Conservation (phyloP, 2,888 invertebrate species). For the Apodemia zela region DNA sequence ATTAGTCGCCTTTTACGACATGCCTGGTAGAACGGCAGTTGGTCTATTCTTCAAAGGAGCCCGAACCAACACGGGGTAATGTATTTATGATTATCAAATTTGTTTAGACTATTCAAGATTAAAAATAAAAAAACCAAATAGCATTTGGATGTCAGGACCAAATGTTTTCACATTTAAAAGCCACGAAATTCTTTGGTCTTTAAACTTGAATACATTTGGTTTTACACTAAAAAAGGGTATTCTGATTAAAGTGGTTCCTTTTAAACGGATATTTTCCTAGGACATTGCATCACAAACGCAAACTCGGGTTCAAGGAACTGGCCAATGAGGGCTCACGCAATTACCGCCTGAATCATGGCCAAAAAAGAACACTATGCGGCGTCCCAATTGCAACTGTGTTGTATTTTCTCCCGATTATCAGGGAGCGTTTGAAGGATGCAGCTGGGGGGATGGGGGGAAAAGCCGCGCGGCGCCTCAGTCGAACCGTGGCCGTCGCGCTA, state of each 20-base stretch:
- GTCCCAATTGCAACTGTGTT: constrained; percentile 70
- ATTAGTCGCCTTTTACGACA: too few species aligned
- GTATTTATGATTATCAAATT: too few species aligned
- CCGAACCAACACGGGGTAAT: too few species aligned
- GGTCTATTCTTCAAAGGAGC: too few species aligned
- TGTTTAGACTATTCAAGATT: background rate
- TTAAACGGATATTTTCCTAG: constrained; percentile 29
- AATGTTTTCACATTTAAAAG: too few species aligned
- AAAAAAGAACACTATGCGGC: constrained; percentile 69
- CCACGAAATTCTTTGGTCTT: background rate
- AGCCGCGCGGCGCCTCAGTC: constrained; percentile 61
- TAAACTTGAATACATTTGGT: constrained; percentile 8
- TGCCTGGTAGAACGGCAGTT: too few species aligned
- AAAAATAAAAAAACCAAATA: background rate
- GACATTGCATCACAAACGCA: constrained; percentile 37
- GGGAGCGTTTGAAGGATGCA: constrained; percentile 72
- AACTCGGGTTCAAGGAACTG: constrained; percentile 44
- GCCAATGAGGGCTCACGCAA: constrained; percentile 60
- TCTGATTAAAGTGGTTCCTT: constrained; percentile 27
- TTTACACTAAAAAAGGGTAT: constrained; percentile 27
- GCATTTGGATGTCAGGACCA: background rate
- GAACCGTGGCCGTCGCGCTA: constrained; percentile 49
- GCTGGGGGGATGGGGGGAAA: constrained; percentile 44
- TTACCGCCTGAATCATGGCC: constrained; percentile 67
- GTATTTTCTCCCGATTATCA: constrained; percentile 75